Conservation (phyloP, 2,113 vertebrate species). For the Lycaon pictus region DNA sequence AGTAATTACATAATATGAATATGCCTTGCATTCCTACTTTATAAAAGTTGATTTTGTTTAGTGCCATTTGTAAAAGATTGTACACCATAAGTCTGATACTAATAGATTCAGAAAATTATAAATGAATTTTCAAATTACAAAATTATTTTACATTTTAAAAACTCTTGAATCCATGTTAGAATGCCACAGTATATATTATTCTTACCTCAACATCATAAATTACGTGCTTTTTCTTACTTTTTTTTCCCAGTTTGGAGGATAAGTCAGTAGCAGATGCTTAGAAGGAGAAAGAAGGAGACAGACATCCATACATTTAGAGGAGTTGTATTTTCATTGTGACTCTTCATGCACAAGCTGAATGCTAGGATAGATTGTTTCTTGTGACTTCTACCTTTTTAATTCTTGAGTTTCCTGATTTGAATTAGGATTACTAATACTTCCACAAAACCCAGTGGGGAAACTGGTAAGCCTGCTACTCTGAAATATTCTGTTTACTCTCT, state of each 20-base stretch:
- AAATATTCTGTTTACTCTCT: conserved; percentile 4
- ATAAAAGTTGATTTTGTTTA: background rate
- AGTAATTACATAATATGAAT: background rate
- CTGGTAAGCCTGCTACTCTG: background rate
- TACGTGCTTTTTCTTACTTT: background rate
- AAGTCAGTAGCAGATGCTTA: background rate
- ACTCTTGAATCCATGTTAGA: background rate
- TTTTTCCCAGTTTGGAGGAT: background rate
- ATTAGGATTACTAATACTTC: background rate
- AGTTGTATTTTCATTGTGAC: background rate
- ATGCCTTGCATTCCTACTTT: background rate
- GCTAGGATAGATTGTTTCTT: background rate
- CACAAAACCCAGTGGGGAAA: background rate
- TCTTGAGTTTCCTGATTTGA: conserved; percentile 11
- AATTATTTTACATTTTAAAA: conserved; percentile 52
- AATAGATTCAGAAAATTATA: background rate
- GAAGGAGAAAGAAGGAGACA: background rate
- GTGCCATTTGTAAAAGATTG: background rate
- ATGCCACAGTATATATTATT: background rate
- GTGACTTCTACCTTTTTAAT: background rate
- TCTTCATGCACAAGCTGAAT: background rate
- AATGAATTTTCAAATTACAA: conserved; percentile 52
- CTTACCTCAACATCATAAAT: background rate
- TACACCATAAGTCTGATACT: background rate
- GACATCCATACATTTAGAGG: background rate